These are phyloP conservation scores for Drosophila macrothrix DNA, from an alignment of 2,888 invertebrate species.

Conservation along the genomic window DNA sequence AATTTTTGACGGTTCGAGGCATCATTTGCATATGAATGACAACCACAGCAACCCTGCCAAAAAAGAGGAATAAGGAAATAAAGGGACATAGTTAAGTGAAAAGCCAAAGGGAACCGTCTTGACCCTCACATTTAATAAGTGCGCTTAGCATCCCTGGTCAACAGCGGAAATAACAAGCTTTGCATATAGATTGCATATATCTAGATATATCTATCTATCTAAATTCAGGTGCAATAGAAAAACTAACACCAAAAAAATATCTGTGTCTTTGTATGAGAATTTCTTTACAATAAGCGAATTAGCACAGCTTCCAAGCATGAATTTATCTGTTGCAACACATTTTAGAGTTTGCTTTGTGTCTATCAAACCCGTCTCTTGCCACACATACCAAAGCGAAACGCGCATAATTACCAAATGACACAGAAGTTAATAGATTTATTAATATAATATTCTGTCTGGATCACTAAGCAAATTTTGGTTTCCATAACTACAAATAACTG, in stretches of 20 bases:
- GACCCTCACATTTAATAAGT: constrained; percentile 36
- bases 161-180: background rate
- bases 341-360: too few species aligned
- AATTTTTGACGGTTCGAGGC: constrained; percentile 55
- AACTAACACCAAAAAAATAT: background rate
- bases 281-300: too few species aligned
- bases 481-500: too few species aligned
- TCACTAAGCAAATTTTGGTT: too few species aligned
- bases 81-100: constrained; percentile 13
- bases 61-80: background rate
- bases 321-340: background rate
- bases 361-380: too few species aligned
- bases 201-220: background rate
- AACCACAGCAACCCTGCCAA: background rate
- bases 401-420: too few species aligned
- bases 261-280: background rate
- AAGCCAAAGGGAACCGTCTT: constrained; percentile 4
- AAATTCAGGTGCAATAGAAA: background rate
- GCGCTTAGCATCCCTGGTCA: background rate
- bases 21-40: constrained; percentile 70
- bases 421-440: background rate
- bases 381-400: too few species aligned
- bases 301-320: background rate
- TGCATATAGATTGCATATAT: background rate
- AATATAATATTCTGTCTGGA: background rate